Percentiles rank a stretch among this genome's conserved stretches.
These are phyloP conservation scores for Rhopalosiphum padi DNA, from an alignment of 1,140 invertebrate species.

Conservation along the genomic window DNA sequence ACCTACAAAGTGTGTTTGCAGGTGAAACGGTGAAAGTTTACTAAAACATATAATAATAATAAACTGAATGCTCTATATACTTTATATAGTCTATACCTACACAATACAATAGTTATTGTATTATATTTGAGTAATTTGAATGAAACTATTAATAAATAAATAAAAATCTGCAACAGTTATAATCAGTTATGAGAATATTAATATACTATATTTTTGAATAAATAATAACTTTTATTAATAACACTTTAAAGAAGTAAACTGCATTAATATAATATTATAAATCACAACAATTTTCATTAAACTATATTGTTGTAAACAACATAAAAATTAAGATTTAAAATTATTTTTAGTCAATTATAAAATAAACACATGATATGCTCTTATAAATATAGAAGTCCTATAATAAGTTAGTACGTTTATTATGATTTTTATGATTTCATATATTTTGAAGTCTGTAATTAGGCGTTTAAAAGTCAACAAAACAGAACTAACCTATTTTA, in stretches of 20 bases:
- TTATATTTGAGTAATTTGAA: neutral
- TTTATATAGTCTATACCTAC: neutral
- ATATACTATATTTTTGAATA: neutral
- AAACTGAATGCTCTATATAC: neutral
- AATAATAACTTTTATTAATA: neutral
- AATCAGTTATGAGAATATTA: neutral
- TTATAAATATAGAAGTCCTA: too few species aligned
- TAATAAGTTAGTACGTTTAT: too few species aligned
- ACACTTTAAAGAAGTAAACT: neutral
- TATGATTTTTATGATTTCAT: neutral
- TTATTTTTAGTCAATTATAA: too few species aligned
- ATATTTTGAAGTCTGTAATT: neutral
- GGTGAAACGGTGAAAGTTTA: neutral
- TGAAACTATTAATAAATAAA: neutral
- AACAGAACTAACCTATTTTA: neutral
- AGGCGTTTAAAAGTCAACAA: neutral
- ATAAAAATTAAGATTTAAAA: neutral
- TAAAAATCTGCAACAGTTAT: neutral
- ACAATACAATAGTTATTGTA: neutral
- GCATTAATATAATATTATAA: neutral
- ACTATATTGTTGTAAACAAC: neutral
- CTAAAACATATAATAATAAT: neutral
- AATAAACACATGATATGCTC: too few species aligned
- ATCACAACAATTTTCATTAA: neutral
- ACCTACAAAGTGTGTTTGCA: neutral